Percentiles rank a stretch among this genome's conserved stretches.
Conservation (phyloP, 1,140 invertebrate genomes). For the Helicoverpa zea region DNA sequence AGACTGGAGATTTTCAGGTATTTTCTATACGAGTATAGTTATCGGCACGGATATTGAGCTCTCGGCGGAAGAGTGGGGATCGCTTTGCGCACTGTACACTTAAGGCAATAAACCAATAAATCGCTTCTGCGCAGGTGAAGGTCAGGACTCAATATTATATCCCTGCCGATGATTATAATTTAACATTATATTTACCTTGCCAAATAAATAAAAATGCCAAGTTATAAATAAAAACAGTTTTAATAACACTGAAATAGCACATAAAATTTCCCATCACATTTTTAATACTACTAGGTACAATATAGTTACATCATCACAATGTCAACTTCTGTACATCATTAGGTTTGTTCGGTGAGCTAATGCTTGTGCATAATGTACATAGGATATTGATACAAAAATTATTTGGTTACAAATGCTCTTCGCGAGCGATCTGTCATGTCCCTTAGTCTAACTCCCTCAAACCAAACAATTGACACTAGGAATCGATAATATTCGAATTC, state of each 20-base stretch:
- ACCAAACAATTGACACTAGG: constrained; percentile 32
- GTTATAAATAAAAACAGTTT: constrained; percentile 67
- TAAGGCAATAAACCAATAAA: no score
- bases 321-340: constrained; percentile 62
- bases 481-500: constrained; percentile 46
- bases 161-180: no score
- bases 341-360: constrained; percentile 32
- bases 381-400: constrained; percentile 29
- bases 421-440: constrained; percentile 54
- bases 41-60: no score
- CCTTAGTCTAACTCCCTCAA: constrained; percentile 31
- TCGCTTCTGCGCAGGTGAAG: no score
- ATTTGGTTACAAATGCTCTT: constrained; percentile 51
- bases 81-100: no score
- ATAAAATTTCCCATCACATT: constrained; percentile 77
- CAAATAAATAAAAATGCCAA: constrained; percentile 41
- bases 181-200: neutral
- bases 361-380: constrained; percentile 36
- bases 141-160: no score
- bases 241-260: constrained; percentile 79
- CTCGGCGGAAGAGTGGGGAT: no score
- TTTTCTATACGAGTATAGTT: no score
- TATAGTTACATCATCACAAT: constrained; percentile 70
- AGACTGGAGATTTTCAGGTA: no score
- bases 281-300: constrained; percentile 76